phyloP scores from a whole-genome alignment of 2,888 invertebrate genomes.

The Tachina grossa region DNA sequence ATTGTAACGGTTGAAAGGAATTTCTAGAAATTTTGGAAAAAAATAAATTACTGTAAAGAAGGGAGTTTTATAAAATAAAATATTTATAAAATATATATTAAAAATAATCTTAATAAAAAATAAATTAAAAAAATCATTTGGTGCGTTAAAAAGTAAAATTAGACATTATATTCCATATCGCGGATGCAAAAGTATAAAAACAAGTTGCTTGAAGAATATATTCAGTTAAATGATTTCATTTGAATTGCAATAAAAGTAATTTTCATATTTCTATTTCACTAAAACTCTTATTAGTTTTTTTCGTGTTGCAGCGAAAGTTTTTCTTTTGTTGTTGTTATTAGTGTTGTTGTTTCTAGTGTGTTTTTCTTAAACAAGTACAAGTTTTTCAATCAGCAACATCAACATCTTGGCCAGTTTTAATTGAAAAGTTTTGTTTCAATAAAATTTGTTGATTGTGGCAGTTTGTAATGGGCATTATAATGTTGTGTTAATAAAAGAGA shows the following conservation, averaged over 20 bases:
- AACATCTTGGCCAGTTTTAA: conserved; percentile 51
- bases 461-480: neutral
- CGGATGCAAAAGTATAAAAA: conserved; percentile 44
- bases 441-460: conserved; percentile 7
- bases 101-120: neutral
- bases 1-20: conserved; percentile 32
- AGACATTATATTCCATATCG: conserved; percentile 8
- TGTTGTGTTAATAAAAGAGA: conserved; percentile 2
- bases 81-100: neutral
- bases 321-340: neutral
- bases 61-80: neutral
- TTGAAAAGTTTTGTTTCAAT: conserved; percentile 35
- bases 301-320: conserved; percentile 61
- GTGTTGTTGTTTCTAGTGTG: neutral
- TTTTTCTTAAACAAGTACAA: conserved; percentile 30
- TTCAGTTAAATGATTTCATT: conserved; percentile 53
- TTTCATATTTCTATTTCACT: conserved; percentile 11
- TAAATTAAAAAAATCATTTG: neutral
- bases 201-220: conserved; percentile 51
- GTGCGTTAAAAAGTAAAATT: neutral
- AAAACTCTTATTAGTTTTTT: conserved; percentile 34
- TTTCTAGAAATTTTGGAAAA: neutral
- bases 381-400: conserved; percentile 39
- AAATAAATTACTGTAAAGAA: neutral
- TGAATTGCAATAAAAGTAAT: neutral